These are phyloP conservation scores for Chiloscyllium plagiosum DNA, from an alignment of 2,113 vertebrate species.

Conservation along the genomic window DNA sequence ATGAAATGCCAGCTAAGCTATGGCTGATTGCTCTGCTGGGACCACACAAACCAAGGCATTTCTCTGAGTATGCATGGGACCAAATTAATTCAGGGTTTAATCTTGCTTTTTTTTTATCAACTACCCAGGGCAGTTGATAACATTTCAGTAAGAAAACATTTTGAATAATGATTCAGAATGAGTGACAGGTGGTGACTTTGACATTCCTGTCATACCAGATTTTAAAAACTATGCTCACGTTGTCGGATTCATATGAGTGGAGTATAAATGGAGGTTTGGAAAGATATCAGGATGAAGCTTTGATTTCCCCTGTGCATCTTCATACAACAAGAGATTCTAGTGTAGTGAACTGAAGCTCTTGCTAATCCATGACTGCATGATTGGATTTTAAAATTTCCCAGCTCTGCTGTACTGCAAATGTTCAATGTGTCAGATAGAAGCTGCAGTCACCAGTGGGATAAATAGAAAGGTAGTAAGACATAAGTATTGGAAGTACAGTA, in stretches of 20 bases:
- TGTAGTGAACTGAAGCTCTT: neutral
- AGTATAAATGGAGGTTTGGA: conserved; percentile 11
- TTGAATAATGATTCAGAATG: neutral
- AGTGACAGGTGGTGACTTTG: neutral
- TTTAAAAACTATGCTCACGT: neutral
- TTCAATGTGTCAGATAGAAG: neutral
- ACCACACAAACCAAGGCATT: neutral
- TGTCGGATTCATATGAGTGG: neutral
- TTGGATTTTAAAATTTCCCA: conserved; percentile 23
- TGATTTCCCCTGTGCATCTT: conserved; percentile 27
- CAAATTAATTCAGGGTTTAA: neutral
- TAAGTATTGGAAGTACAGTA: neutral
- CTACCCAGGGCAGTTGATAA: neutral
- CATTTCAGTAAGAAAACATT: neutral
- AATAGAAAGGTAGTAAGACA: neutral
- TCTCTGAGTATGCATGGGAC: neutral
- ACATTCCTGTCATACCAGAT: neutral
- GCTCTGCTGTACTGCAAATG: neutral
- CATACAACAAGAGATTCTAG: neutral
- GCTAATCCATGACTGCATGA: neutral
- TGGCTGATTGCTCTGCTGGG: neutral
- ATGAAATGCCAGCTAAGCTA: neutral
- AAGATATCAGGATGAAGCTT: neutral
- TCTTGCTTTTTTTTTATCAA: neutral
- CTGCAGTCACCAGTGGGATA: neutral